A percentile compares a stretch with the other conserved stretches of the same genome.
Conservation (phyloP, 35 echinoderm and acorn worm genomes). For the Apostichopus californicus region DNA sequence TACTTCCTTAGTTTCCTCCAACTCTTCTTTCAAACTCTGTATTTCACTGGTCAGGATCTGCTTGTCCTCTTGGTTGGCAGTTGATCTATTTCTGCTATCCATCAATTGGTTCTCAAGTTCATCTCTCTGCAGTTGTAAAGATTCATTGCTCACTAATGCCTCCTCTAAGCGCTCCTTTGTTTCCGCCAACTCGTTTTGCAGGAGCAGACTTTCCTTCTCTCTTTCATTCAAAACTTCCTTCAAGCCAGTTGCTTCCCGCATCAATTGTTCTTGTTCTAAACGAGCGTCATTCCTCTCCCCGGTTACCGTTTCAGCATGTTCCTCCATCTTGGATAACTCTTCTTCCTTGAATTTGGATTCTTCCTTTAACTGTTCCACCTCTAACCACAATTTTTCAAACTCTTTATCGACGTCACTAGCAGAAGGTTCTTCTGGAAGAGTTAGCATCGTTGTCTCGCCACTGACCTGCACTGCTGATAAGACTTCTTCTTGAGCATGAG, state of each 20-base stretch:
- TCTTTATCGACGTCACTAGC: constrained; percentile 45
- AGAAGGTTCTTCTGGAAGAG: constrained; percentile 14
- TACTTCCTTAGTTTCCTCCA: constrained; percentile 73
- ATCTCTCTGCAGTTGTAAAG: neutral
- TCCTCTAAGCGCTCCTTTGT: constrained; percentile 66
- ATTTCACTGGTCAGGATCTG: constrained; percentile 55
- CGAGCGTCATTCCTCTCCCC: constrained; percentile 12
- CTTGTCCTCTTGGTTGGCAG: neutral
- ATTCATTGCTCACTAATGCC: constrained; percentile 39
- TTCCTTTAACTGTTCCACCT: constrained; percentile 40
- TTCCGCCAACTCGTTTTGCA: constrained; percentile 39
- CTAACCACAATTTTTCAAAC: constrained; percentile 43
- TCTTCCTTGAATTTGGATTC: constrained; percentile 45
- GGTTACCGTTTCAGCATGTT: constrained; percentile 5
- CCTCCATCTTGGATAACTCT: constrained; percentile 45
- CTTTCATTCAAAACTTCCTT: neutral
- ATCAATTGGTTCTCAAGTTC: neutral
- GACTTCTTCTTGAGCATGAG: constrained; percentile 26
- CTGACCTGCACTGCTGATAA: constrained; percentile 1
- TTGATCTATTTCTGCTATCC: neutral
- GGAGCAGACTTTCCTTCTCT: constrained; percentile 35
- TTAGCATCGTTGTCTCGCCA: neutral
- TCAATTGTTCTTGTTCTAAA: neutral
- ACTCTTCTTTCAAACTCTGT: constrained; percentile 64
- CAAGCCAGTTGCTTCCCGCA: neutral